Evolutionary conservation across 2,113 vertebrate genomes (phyloP), one percentile per base, ranked within the genome.

Genomic region (Acanthochromis polyacanthus): DNA sequence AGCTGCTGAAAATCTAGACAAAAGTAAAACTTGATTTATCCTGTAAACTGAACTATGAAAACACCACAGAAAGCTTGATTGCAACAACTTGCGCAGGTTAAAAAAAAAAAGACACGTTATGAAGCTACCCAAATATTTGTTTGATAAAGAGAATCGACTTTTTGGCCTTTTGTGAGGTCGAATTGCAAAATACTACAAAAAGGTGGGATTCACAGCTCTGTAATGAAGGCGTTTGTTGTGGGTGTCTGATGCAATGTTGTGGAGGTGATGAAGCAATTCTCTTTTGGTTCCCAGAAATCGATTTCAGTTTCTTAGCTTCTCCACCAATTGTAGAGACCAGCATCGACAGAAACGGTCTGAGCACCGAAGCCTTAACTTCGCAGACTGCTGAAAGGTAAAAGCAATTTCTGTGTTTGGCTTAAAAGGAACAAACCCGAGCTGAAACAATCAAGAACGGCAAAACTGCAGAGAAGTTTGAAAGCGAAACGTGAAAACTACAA

Each of bases 241-340:
- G 64, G 38, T 63, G 83, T 75, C 78, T 84, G 72, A 78, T 80
- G 76, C 52, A 64, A 71, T 61, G 59, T 65, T 53, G 52, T 73
- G 76, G 51, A 52, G 57, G 51, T 70, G 85, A 83, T 71, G 71
- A 85, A 62, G 70, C 86, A 85, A 86, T 81, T 72, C 50, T 73
- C 68, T 62, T 81, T 68, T 38, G 32, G 62, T 69, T 85, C 73
- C 75, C 20, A 65, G 46, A 70, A 82, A 86, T 88, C 38, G 65
- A 83, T 86, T 84, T 78, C 5, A 14, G 58, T 68, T 75, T 60
- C 28, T 69, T n/a, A 19, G 67, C 65, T 78, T 68, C 69, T 81
- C 53, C 2, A 75, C 46, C 56, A 48, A 82, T 59, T 79, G 50
- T 46, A 22, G 55, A 40, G 74, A 74, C 30, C 36, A 4, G 38